Evolutionary conservation across 1,140 invertebrate species (phyloP).

Genomic region (Neotoxoptera formosana): DNA sequence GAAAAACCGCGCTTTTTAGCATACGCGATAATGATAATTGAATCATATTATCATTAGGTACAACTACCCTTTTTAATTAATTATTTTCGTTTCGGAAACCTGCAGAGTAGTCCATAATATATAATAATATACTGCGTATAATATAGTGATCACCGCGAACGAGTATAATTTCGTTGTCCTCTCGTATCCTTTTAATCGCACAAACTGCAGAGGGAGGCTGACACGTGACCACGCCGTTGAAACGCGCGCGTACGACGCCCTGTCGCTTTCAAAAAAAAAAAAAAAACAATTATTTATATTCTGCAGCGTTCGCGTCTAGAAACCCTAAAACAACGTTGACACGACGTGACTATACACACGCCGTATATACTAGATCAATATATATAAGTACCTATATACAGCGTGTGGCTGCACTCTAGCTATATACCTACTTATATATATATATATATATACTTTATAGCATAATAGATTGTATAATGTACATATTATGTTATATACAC

Average conservation of each 20-base stretch:
- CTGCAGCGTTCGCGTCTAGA: neutral
- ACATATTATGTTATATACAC: neutral
- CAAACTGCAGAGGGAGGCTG: no score
- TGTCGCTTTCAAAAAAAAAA: neutral
- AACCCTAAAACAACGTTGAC: neutral
- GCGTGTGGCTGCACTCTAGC: no score
- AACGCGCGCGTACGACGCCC: neutral
- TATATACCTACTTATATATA: neutral
- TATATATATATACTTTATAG: no score
- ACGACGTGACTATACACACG: neutral
- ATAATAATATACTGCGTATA: no score
- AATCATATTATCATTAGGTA: no score
- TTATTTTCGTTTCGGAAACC: neutral
- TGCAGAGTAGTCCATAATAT: neutral
- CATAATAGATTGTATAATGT: neutral
- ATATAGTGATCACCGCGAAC: neutral
- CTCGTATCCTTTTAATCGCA: neutral
- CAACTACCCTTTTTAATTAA: neutral
- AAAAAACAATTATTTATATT: neutral
- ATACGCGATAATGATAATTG: slow-evolving; percentile 9
- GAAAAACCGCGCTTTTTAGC: neutral
- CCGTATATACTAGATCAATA: neutral
- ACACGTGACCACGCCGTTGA: neutral
- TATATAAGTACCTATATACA: no score
- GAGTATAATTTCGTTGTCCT: neutral